A percentile compares a stretch with the other conserved stretches of the same genome.
These are phyloP conservation scores for Nephila pilipes DNA, from an alignment of 1,140 invertebrate genomes.

Conservation along the genomic window DNA sequence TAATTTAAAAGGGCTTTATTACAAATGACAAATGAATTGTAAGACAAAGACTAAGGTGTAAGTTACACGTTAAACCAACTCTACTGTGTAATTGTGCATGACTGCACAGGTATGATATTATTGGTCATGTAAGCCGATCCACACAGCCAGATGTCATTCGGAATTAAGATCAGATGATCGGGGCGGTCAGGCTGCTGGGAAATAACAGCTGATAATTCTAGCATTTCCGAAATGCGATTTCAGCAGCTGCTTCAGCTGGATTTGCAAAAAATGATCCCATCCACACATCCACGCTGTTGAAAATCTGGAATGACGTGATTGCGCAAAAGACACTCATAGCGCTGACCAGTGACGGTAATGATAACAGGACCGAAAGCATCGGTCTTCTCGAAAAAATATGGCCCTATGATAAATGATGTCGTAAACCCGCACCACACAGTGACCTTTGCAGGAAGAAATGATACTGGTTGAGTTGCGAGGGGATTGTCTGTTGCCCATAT, in stretches of 20 bases:
- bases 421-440: slow-evolving; percentile 39
- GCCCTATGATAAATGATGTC: slow-evolving; percentile 13
- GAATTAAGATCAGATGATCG: no score
- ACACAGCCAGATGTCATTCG: no score
- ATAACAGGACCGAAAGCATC: slow-evolving; percentile 50
- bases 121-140: no score
- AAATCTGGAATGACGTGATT: slow-evolving; percentile 49
- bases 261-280: slow-evolving; percentile 58
- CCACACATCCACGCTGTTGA: slow-evolving; percentile 64
- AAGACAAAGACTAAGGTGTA: no score
- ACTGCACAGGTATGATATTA: no score
- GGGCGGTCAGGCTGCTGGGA: no score
- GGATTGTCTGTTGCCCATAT: slow-evolving; percentile 49
- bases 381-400: slow-evolving; percentile 53
- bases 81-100: no score
- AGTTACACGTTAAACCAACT: no score
- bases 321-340: slow-evolving; percentile 52
- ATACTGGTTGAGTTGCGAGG: background rate
- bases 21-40: no score
- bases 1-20: no score
- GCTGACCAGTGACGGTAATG: slow-evolving; percentile 56
- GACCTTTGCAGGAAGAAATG: slow-evolving; percentile 2
- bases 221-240: no score
- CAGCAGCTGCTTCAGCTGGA: slow-evolving; percentile 1
- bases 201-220: no score